Percentiles rank a stretch among this genome's conserved stretches.
Conservation (phyloP, 2,113 vertebrate species). For the Podarcis raffonei region DNA sequence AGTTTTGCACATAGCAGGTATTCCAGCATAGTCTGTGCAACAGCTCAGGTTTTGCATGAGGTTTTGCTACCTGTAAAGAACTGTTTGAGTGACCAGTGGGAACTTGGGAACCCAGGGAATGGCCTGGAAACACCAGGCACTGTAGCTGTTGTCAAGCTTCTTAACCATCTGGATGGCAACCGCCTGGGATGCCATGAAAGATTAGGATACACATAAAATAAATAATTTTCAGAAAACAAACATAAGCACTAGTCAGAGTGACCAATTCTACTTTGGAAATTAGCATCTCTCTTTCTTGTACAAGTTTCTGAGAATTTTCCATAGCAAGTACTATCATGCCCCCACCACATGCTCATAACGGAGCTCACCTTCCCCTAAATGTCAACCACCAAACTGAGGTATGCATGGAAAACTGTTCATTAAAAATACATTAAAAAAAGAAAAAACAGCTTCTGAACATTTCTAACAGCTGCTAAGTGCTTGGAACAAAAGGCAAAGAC, state of each 20-base stretch:
- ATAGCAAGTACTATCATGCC: too few relatives aligned
- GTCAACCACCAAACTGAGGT: neutral
- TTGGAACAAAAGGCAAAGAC: too few relatives aligned
- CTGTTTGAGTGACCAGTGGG: neutral
- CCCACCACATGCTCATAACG: neutral
- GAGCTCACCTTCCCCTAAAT: neutral
- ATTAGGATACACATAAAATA: neutral
- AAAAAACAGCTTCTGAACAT: neutral
- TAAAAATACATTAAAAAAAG: neutral
- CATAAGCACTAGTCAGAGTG: neutral
- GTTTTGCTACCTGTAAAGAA: neutral
- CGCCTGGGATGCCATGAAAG: neutral
- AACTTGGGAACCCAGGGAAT: neutral
- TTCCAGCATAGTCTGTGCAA: neutral
- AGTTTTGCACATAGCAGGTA: neutral
- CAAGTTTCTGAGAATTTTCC: neutral
- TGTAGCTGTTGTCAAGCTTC: neutral
- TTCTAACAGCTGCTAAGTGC: fast-evolving
- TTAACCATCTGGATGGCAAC: neutral
- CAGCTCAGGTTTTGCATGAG: neutral
- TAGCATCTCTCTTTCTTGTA: neutral
- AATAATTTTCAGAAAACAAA: neutral
- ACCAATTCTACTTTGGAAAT: neutral
- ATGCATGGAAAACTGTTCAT: neutral
- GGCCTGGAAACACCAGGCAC: neutral